Evolutionary conservation across 2,888 invertebrate species (phyloP), one percentile per base, ranked within the genome.

Genomic region (Drosophila peninsularis): DNA sequence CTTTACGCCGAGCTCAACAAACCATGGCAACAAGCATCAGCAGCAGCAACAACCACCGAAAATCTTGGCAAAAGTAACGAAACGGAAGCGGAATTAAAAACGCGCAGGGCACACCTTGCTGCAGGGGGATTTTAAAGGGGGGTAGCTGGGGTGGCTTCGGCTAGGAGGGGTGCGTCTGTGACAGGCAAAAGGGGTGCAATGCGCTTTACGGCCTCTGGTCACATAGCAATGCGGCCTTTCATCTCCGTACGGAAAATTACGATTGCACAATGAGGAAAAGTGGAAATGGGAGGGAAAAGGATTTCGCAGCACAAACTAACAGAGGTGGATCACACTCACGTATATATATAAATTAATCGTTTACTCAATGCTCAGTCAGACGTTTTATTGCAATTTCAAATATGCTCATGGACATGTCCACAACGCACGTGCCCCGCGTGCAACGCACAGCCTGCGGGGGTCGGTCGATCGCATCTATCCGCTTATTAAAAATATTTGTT

Each of bases 371-470:
- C 66, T 75, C 86, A 88, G 72, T 80, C 86, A 80, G 71, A 80
- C 82, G 80, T 89, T 86, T 86, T 80, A 89, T 86, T 88, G 86
- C 89, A 78, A 76, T 87, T 77, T 68, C 74, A 75, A 80, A 83
- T 75, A 80, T 68, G 60, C 66, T 68, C 34, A 78, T 47, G 37
- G 10, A 57, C 50, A 71, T 62, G 82, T 77, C 70, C 62, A 67
- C 75, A 36, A 53, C 55, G 58, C 84, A 80, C 83, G 81, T 83
- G 80, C 55, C 32, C 13, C 53, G 57, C 62, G 44, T 56, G 50
- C 52, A 61, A n/a, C 53, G n/a, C n/a, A 30, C 27, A 24, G 19
- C n/a, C 10, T 5, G 32, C 3, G 41, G n/a, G 13, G 34, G n/a
- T 19, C 19, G 21, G 17, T 6, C 9, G 3, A 7, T 27, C 45